Evolutionary conservation across 2,113 vertebrate species (phyloP).

Genomic region (Falco punctatus): DNA sequence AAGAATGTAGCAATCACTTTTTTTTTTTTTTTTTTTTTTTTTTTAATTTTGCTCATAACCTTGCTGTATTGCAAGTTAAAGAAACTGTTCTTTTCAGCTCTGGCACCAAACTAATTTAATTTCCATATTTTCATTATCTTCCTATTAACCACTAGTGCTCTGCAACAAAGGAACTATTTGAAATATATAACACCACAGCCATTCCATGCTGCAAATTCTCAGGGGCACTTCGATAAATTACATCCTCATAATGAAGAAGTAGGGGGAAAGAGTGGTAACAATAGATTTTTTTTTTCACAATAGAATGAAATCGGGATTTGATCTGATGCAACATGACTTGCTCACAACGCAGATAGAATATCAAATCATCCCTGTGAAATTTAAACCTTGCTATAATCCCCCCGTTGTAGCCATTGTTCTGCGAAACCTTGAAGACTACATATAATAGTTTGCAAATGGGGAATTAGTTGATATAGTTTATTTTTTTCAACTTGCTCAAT

Average conservation of each 20-base stretch:
- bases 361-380: slow-evolving; percentile 62
- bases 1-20: not conserved
- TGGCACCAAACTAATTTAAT: slow-evolving; percentile 43
- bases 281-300: slow-evolving; percentile 3
- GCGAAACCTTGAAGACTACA: not conserved
- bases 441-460: slow-evolving; percentile 55
- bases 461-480: slow-evolving; percentile 41
- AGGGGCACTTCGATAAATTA: slow-evolving; percentile 49
- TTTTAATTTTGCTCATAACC: not conserved
- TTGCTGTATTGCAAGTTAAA: not conserved
- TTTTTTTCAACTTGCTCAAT: slow-evolving; percentile 60
- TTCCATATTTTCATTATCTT: slow-evolving; percentile 75
- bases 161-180: slow-evolving; percentile 61
- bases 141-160: slow-evolving; percentile 61
- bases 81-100: not conserved
- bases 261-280: slow-evolving; percentile 11
- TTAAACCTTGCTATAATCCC: slow-evolving; percentile 58
- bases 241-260: slow-evolving; percentile 53
- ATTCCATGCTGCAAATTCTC: slow-evolving; percentile 34
- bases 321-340: slow-evolving; percentile 71
- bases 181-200: slow-evolving; percentile 35
- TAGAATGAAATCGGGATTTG: slow-evolving; percentile 60
- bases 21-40: not conserved
- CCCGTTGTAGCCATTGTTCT: slow-evolving; percentile 43
- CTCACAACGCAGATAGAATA: slow-evolving; percentile 59